Evolutionary conservation across 1,140 invertebrate genomes (phyloP).

Genomic region (Atopsyche davidsoni): DNA sequence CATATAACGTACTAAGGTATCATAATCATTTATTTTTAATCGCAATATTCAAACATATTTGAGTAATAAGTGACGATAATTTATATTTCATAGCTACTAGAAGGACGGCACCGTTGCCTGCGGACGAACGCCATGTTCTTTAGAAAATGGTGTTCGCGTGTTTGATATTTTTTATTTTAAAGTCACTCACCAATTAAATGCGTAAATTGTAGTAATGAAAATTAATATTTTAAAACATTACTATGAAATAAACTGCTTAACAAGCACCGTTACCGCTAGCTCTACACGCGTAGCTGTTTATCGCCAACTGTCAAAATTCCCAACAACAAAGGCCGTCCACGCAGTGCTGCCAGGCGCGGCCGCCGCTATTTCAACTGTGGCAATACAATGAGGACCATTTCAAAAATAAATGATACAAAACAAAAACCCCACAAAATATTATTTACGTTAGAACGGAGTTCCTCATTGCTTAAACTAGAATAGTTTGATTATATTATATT

Average conservation of each 20-base stretch:
- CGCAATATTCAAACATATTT: too few relatives aligned
- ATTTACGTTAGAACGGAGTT: too few relatives aligned
- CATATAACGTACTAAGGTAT: neutral
- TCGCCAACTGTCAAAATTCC: constrained; percentile 45
- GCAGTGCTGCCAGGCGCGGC: constrained; percentile 29
- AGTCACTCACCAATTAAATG: constrained; percentile 16
- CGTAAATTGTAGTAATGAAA: neutral
- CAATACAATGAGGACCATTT: too few relatives aligned
- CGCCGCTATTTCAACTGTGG: too few relatives aligned
- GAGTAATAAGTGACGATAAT: too few relatives aligned
- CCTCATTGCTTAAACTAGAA: too few relatives aligned
- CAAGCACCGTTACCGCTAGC: constrained; percentile 6
- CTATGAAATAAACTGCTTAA: constrained; percentile 4
- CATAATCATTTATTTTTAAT: too few relatives aligned
- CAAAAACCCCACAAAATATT: too few relatives aligned
- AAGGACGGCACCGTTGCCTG: neutral
- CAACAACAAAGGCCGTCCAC: constrained; percentile 43
- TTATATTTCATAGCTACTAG: too few relatives aligned
- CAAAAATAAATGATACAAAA: too few relatives aligned
- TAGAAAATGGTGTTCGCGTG: constrained; percentile 15
- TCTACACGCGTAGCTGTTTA: constrained; percentile 3
- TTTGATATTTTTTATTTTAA: constrained; percentile 11
- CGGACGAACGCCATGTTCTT: constrained; percentile 20
- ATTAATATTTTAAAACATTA: neutral
- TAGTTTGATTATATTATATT: too few relatives aligned